Evolutionary conservation across 2,888 invertebrate genomes (phyloP).

Genomic region (Drosophila subsilvestris): DNA sequence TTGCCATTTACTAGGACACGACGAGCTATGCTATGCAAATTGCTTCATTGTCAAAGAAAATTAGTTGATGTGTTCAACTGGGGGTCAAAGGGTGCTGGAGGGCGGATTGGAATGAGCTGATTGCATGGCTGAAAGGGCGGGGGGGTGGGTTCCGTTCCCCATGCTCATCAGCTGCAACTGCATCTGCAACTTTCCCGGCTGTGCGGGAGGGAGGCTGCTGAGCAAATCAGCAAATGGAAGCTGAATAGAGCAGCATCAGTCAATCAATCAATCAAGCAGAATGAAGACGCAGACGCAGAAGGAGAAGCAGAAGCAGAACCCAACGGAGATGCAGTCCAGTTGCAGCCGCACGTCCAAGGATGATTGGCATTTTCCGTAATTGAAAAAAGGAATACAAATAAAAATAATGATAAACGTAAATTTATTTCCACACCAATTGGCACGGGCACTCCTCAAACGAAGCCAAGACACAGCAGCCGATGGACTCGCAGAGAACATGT

Average conservation of each 20-base stretch:
- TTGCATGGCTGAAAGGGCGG: conserved; percentile 47
- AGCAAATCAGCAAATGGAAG: conserved; percentile 12
- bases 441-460: no score
- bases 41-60: conserved; percentile 55
- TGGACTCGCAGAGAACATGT: not conserved
- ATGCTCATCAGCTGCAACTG: not conserved
- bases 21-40: conserved; percentile 55
- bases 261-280: conserved; percentile 14
- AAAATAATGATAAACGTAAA: conserved; percentile 52
- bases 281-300: not conserved
- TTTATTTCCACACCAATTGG: conserved; percentile 43
- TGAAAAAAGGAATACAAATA: conserved; percentile 22
- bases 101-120: conserved; percentile 45
- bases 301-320: not conserved
- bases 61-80: conserved; percentile 38
- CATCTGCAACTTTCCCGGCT: conserved; percentile 11
- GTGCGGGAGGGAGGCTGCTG: conserved; percentile 14
- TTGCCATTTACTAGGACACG: conserved; percentile 58
- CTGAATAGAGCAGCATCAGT: conserved; percentile 1
- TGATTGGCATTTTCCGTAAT: conserved; percentile 52
- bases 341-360: not conserved
- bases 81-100: not conserved
- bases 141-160: not conserved
- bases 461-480: conserved; percentile 3
- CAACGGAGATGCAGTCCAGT: no score